A percentile compares a stretch with the other conserved stretches of the same genome.
phyloP scores from a whole-genome alignment of 2,113 vertebrate genomes.

The Phoxinus phoxinus region DNA sequence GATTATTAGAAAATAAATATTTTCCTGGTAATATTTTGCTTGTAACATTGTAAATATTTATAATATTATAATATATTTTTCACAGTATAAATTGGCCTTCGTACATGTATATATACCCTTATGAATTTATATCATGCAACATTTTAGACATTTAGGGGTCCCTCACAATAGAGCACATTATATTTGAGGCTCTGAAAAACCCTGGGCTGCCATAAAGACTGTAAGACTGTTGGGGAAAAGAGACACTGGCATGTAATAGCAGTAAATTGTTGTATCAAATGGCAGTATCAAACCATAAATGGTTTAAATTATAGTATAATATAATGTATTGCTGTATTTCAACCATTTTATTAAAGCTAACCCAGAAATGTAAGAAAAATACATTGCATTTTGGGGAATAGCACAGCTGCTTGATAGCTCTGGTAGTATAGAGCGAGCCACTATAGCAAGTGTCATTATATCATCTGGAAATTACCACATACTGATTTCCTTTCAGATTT shows the following conservation, averaged over 20 bases:
- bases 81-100: neutral
- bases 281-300: neutral
- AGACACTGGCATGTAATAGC: too few relatives aligned
- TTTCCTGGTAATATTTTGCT: neutral
- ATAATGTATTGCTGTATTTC: neutral
- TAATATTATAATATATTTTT: neutral
- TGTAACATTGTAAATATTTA: neutral
- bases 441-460: neutral
- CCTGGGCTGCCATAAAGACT: neutral
- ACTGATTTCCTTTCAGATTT: constrained; percentile 26
- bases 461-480: constrained; percentile 17
- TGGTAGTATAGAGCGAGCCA: neutral
- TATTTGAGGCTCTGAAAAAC: neutral
- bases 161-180: neutral
- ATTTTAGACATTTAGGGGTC: neutral
- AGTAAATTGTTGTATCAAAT: neutral
- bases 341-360: constrained; percentile 3
- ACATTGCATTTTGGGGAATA: neutral
- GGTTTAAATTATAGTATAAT: neutral
- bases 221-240: neutral
- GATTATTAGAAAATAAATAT: too few relatives aligned
- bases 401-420: constrained; percentile 11
- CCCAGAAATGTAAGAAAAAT: neutral
- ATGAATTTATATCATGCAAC: neutral
- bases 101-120: neutral